Evolutionary conservation across 2,888 invertebrate genomes (phyloP).

Genomic region (Elysia crispata): DNA sequence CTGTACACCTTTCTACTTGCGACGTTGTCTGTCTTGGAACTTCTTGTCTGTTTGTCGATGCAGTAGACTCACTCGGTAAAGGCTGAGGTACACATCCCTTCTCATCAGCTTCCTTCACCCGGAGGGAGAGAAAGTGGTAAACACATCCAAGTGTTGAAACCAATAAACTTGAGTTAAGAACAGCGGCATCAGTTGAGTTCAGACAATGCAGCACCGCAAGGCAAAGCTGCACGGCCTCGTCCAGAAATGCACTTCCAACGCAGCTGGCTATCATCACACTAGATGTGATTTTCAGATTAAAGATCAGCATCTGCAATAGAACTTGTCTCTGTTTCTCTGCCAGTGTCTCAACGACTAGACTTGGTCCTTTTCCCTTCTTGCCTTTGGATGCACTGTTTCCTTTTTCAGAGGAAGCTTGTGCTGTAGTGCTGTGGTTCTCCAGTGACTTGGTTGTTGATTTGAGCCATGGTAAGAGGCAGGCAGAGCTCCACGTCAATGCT

Average conservation of each 20-base stretch:
- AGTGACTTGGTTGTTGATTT: not conserved
- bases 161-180: not conserved
- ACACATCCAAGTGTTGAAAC: not conserved
- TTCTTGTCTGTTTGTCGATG: not conserved
- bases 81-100: too few relatives aligned
- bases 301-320: not conserved
- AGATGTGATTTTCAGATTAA: not conserved
- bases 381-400: too few relatives aligned
- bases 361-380: not conserved
- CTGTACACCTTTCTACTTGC: too few relatives aligned
- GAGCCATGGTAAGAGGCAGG: not conserved
- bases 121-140: constrained; percentile 29
- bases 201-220: not conserved
- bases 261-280: constrained; percentile 32
- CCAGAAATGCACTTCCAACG: not conserved
- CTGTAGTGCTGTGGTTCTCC: too few relatives aligned
- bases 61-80: too few relatives aligned
- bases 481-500: constrained; percentile 13
- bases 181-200: not conserved
- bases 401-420: too few relatives aligned
- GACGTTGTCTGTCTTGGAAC: not conserved
- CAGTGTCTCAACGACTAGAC: not conserved
- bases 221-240: constrained; percentile 13
- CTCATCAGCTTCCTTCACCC: not conserved
- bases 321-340: not conserved